phyloP scores from a whole-genome alignment of 2,888 invertebrate species.

The Cerastis leucographa region DNA sequence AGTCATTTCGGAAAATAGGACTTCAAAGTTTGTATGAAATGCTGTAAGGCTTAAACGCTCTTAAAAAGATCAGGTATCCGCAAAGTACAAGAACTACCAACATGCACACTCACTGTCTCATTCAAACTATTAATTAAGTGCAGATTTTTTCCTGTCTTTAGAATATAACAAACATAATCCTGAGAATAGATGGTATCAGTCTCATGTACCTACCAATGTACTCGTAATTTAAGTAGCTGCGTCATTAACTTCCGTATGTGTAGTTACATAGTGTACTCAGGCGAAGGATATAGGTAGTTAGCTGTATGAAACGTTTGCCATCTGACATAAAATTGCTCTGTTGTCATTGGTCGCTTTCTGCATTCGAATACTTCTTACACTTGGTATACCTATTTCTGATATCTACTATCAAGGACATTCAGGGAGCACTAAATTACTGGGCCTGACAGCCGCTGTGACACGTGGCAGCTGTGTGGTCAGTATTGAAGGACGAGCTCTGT shows the following conservation, averaged over 20 bases:
- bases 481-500: background rate
- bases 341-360: background rate
- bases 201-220: background rate
- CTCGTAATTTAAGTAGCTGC: background rate
- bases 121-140: background rate
- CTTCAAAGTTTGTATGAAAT: too few species aligned
- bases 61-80: too few species aligned
- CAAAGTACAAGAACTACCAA: background rate
- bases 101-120: background rate
- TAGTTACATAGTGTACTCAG: background rate
- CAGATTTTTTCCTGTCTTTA: background rate
- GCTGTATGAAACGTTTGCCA: constrained; percentile 13
- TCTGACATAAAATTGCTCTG: constrained; percentile 26
- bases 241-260: constrained; percentile 16
- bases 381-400: background rate
- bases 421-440: background rate
- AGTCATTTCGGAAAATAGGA: too few species aligned
- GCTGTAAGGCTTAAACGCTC: too few species aligned
- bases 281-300: constrained; percentile 37
- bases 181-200: constrained; percentile 20
- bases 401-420: background rate
- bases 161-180: background rate
- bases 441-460: background rate
- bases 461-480: background rate
- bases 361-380: background rate